Conservation (phyloP, 2,888 invertebrate species). For the Odontocerum albicorne region DNA sequence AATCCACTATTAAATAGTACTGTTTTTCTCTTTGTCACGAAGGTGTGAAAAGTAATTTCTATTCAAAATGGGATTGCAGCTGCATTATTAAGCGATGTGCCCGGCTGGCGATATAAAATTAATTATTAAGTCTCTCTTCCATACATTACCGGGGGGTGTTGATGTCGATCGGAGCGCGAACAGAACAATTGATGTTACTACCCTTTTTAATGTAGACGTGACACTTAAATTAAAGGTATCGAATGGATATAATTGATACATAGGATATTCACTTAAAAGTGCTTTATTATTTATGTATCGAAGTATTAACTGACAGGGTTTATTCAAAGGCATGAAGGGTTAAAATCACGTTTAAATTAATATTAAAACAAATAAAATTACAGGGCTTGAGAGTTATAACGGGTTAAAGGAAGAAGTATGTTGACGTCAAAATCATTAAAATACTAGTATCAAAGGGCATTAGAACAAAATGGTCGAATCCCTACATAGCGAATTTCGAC, state of each 20-base stretch:
- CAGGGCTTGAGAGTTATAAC: no score
- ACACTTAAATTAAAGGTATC: slow-evolving; percentile 23
- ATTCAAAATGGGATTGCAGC: slow-evolving; percentile 15
- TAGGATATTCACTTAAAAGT: slow-evolving; percentile 25
- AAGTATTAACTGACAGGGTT: slow-evolving; percentile 16
- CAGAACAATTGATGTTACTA: slow-evolving; percentile 17
- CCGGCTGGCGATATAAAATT: slow-evolving; percentile 7
- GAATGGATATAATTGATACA: slow-evolving; percentile 21
- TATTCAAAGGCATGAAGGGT: no score
- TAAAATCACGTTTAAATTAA: no score
- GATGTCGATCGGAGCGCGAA: slow-evolving; percentile 9
- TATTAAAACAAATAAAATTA: no score
- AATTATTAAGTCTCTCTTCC: slow-evolving; percentile 18
- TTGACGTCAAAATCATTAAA: no score
- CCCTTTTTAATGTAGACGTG: slow-evolving; percentile 21
- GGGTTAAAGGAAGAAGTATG: no score
- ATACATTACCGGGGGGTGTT: background rate
- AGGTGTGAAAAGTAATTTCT: slow-evolving; percentile 20
- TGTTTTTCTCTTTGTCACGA: slow-evolving; percentile 18
- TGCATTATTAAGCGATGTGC: slow-evolving; percentile 21
- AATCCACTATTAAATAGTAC: no score
- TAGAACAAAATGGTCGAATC: no score
- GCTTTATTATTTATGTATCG: slow-evolving; percentile 22
- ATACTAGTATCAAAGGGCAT: no score
- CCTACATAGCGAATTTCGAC: no score